Evolutionary conservation across 2,888 invertebrate genomes (phyloP).

Genomic region (Baronia brevicornis): DNA sequence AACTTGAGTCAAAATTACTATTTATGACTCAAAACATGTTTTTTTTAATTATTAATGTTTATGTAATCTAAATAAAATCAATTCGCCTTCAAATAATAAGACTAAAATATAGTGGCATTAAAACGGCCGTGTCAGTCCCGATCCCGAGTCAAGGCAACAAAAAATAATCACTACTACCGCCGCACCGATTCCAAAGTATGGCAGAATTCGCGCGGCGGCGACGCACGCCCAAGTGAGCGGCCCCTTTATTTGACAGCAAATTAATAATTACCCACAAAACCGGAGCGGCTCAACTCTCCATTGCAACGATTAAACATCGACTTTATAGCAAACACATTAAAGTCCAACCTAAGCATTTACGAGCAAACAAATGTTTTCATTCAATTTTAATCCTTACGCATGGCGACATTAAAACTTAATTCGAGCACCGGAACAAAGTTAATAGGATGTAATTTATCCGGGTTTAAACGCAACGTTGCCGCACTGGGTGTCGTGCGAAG

Average conservation of each 20-base stretch:
- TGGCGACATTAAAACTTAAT: slow-evolving; percentile 66
- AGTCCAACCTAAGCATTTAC: slow-evolving; percentile 56
- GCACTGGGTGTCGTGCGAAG: slow-evolving; percentile 55
- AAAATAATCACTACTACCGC: slow-evolving; percentile 72
- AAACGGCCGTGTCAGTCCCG: slow-evolving; percentile 60
- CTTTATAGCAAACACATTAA: slow-evolving; percentile 57
- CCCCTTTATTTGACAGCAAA: slow-evolving; percentile 76
- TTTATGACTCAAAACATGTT: too few species aligned
- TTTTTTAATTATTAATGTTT: too few species aligned
- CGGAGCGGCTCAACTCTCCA: slow-evolving; percentile 55
- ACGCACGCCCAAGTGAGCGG: slow-evolving; percentile 75
- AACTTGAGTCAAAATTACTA: too few species aligned
- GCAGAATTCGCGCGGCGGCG: slow-evolving; percentile 74
- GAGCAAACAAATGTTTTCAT: slow-evolving; percentile 44
- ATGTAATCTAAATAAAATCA: too few species aligned
- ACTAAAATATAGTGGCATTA: slow-evolving; percentile 34
- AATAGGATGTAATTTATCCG: slow-evolving; percentile 75
- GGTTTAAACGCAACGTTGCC: slow-evolving; percentile 67
- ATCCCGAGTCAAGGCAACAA: slow-evolving; percentile 64
- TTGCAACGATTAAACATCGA: slow-evolving; percentile 47
- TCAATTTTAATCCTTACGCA: slow-evolving; percentile 69
- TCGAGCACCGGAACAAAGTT: slow-evolving; percentile 66
- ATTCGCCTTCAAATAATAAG: slow-evolving; percentile 22
- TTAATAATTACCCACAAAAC: slow-evolving; percentile 63
- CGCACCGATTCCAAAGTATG: slow-evolving; percentile 72